phyloP scores from a whole-genome alignment of 2,888 invertebrate species.

The Acrocyrtus sp. region DNA sequence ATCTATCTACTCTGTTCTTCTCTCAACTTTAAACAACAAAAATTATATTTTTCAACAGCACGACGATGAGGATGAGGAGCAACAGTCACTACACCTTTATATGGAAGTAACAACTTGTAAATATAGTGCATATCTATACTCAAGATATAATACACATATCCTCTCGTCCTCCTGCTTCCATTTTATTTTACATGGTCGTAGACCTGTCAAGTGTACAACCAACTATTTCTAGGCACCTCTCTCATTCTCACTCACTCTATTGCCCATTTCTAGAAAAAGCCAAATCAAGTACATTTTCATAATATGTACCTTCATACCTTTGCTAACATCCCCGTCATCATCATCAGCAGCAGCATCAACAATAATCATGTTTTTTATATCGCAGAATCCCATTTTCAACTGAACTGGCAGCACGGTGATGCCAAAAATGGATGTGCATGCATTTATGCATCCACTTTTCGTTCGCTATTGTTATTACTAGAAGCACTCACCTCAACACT shows the following conservation, averaged over 20 bases:
- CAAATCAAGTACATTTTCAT: too few species aligned
- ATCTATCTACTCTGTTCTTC: too few species aligned
- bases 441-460: not conserved
- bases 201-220: slow-evolving; percentile 42
- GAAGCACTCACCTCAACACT: not conserved
- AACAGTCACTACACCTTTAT: slow-evolving; percentile 35
- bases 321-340: too few species aligned
- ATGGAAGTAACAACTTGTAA: slow-evolving; percentile 43
- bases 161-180: not conserved
- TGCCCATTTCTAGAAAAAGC: slow-evolving; percentile 45
- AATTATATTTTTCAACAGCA: too few species aligned
- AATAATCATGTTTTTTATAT: too few species aligned
- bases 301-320: too few species aligned
- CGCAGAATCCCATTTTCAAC: too few species aligned
- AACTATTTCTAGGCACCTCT: slow-evolving; percentile 18
- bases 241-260: too few species aligned
- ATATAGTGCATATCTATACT: not conserved
- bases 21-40: too few species aligned
- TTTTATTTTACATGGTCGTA: slow-evolving; percentile 29
- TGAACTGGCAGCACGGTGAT: too few species aligned
- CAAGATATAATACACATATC: not conserved
- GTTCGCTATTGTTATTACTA: not conserved
- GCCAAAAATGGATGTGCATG: not conserved
- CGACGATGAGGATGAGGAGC: not conserved
- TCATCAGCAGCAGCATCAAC: too few species aligned